phyloP scores from a whole-genome alignment of 2,888 invertebrate species.

The Branchipolynoe longqiensis region DNA sequence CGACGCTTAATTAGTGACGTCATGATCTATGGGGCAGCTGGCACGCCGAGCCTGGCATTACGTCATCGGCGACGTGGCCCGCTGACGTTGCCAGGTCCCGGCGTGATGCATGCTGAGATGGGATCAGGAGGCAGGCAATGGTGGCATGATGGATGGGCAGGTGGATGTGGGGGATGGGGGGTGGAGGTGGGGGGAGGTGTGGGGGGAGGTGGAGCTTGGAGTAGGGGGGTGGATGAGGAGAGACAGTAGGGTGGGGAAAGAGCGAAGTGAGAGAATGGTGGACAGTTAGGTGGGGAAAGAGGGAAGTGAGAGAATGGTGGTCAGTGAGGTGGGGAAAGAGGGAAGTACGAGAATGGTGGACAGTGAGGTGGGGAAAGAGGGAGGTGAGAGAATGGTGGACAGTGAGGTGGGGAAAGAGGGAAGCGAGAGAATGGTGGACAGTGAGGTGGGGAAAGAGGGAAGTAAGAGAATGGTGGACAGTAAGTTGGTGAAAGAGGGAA shows the following conservation, averaged over 20 bases:
- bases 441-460: not conserved
- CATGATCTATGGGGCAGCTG: constrained; percentile 46
- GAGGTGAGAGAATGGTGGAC: not conserved
- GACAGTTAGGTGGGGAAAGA: constrained; percentile 1
- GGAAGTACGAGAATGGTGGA: not conserved
- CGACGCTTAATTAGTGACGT: constrained; percentile 55
- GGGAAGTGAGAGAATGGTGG: not conserved
- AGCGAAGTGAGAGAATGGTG: not conserved
- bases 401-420: not conserved
- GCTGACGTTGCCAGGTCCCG: constrained; percentile 3
- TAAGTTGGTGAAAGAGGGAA: not conserved
- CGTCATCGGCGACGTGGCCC: constrained; percentile 34
- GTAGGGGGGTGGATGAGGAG: not conserved
- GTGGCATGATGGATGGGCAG: constrained; percentile 3
- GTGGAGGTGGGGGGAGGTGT: not conserved
- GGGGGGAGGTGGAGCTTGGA: not conserved
- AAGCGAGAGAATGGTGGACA: not conserved
- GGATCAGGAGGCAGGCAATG: constrained; percentile 7
- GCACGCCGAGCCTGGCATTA: constrained; percentile 26
- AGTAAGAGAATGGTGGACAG: not conserved
- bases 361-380: not conserved
- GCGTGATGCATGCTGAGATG: constrained; percentile 16
- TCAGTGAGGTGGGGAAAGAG: not conserved
- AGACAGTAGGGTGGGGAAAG: not conserved
- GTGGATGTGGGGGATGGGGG: not conserved